phyloP scores from a whole-genome alignment of 1,140 invertebrate species.

The Papilio dardanus region DNA sequence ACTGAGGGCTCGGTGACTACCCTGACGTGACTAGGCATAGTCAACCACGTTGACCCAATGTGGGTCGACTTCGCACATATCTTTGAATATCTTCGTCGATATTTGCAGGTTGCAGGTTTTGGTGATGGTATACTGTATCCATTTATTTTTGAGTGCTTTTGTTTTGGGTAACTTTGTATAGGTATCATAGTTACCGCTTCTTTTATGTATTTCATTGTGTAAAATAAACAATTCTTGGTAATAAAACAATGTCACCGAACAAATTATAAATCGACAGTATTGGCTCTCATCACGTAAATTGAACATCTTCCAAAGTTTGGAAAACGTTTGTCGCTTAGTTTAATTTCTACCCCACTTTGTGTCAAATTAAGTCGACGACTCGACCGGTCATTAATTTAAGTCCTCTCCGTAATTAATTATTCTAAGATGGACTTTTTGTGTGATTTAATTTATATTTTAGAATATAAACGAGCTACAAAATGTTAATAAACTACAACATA shows the following conservation, averaged over 20 bases:
- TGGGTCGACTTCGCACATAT: too few relatives aligned
- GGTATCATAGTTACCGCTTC: background rate
- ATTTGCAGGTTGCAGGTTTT: too few relatives aligned
- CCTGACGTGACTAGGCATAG: too few relatives aligned
- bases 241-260: background rate
- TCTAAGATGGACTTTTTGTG: constrained; percentile 9
- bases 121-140: too few relatives aligned
- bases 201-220: background rate
- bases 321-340: constrained; percentile 5
- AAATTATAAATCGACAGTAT: background rate
- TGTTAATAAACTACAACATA: background rate
- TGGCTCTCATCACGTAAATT: constrained; percentile 7
- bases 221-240: background rate
- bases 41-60: too few relatives aligned
- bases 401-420: constrained; percentile 6
- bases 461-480: background rate
- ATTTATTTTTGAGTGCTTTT: background rate
- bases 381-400: constrained; percentile 20
- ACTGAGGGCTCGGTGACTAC: too few relatives aligned
- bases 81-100: too few relatives aligned
- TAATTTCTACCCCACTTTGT: background rate
- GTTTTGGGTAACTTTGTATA: too few relatives aligned
- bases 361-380: constrained; percentile 19
- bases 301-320: constrained; percentile 3
- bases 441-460: constrained; percentile 13